Base-by-base conservation (phyloP, 2,113 vertebrate genomes). In the Lophotis ruficrista region DNA sequence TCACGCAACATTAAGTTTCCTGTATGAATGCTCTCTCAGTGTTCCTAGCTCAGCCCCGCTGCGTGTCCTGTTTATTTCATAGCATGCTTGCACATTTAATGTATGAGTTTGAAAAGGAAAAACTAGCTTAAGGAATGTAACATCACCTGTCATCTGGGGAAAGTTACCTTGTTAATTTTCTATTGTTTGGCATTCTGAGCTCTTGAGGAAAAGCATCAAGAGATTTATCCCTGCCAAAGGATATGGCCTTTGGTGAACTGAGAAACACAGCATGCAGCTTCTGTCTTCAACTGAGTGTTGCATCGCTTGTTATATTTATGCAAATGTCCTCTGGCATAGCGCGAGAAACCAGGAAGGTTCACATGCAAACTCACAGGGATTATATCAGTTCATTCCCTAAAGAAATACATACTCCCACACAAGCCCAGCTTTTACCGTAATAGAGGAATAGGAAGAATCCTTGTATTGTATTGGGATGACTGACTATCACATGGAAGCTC, bases 131-230 rank as follows among this genome's bases (percentile, higher is more conserved):
- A 61, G 69, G 69, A 81, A 61, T 91, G 47, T 75, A 94, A 84
- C 53, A 84, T 89, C 73, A 82, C 83, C 53, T 91, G 69, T 89
- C 92, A 94, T 77, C 57, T 82, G 73, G 81, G 57, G 28, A 90
- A 93, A 69, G 77, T 79, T 93, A 54, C 57, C 77, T 68, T 87
- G 65, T 71, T 92, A 64, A 53, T 93, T 89, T 93, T 65, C 57
- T 82, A 12, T 61, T 94, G 83, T 64, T 84, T 13, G 5, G 33
- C 80, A 76, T 84, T 71, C 35, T 76, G 65, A 82, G 45, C 48
- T 79, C 73, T 79, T 57, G 65, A 89, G 70, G 28, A 57, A 89
- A 86, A 76, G 28, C n/a, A 45, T 64, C 89, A 53, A 17, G 70
- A 87, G 57, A 41, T 91, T 91, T 92, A 53, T 68, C 31, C 65